Evolutionary conservation across 2,797 vertebrate genomes (phyloP).

Genomic region (Vespertilio murinus): DNA sequence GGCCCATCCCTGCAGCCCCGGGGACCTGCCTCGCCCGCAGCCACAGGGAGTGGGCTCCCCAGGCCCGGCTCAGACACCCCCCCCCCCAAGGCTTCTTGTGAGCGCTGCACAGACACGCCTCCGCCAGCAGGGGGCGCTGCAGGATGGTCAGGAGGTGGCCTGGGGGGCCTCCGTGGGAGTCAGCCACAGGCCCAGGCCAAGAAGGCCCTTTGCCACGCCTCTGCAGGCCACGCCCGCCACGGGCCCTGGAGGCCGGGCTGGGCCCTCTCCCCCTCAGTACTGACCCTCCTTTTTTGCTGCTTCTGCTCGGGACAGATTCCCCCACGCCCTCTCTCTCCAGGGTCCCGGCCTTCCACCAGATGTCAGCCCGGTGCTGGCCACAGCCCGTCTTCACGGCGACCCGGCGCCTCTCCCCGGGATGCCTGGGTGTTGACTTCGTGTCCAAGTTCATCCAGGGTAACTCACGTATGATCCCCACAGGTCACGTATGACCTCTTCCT

Average conservation of each 20-base stretch:
- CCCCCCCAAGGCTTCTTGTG: neutral
- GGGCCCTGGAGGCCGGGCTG: neutral
- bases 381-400: neutral
- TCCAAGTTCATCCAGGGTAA: too few relatives aligned
- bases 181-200: neutral
- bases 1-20: neutral
- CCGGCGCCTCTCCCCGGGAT: neutral
- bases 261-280: too few relatives aligned
- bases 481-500: too few relatives aligned
- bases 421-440: neutral
- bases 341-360: neutral
- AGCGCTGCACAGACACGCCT: neutral
- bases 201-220: neutral
- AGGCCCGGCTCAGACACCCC: neutral
- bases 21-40: neutral
- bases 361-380: neutral
- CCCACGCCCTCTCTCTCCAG: neutral
- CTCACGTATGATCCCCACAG: rapidly evolving
- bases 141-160: rapidly evolving
- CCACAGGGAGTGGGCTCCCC: neutral
- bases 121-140: neutral
- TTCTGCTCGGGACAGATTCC: neutral
- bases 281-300: neutral
- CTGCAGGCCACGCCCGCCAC: rapidly evolving
- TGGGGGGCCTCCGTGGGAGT: rapidly evolving